These are phyloP conservation scores for Peucedramus taeniatus DNA, from an alignment of 2,113 vertebrate genomes.

Conservation along the genomic window DNA sequence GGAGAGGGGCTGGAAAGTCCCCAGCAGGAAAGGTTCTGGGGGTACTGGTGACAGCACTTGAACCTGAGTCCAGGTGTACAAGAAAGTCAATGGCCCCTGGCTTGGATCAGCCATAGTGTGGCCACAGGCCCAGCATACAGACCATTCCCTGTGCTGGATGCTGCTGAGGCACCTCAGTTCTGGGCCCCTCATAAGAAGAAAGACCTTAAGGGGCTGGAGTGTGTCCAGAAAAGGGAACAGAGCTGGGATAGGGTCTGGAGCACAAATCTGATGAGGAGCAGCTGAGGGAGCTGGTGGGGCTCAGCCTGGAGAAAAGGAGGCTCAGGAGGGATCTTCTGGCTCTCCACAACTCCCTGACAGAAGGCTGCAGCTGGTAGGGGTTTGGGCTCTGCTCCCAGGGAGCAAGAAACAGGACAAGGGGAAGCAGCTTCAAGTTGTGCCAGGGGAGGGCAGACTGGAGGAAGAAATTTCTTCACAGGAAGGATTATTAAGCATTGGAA, in stretches of 20 bases:
- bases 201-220: neutral
- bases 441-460: neutral
- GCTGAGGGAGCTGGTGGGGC: fast-evolving
- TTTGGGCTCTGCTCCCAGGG: neutral
- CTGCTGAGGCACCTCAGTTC: neutral
- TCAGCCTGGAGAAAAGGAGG: neutral
- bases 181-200: neutral
- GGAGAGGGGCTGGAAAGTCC: neutral
- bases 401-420: neutral
- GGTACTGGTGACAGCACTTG: neutral
- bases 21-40: neutral
- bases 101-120: neutral
- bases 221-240: neutral
- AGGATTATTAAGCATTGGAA: neutral
- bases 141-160: neutral
- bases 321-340: neutral
- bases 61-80: neutral
- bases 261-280: neutral
- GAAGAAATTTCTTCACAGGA: neutral
- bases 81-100: neutral
- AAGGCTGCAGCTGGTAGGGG: too few species aligned
- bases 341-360: neutral
- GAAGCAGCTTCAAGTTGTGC: neutral
- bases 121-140: neutral
- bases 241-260: neutral